Base-by-base conservation (phyloP, 1,140 invertebrate species). In the Tribolium castaneum region DNA sequence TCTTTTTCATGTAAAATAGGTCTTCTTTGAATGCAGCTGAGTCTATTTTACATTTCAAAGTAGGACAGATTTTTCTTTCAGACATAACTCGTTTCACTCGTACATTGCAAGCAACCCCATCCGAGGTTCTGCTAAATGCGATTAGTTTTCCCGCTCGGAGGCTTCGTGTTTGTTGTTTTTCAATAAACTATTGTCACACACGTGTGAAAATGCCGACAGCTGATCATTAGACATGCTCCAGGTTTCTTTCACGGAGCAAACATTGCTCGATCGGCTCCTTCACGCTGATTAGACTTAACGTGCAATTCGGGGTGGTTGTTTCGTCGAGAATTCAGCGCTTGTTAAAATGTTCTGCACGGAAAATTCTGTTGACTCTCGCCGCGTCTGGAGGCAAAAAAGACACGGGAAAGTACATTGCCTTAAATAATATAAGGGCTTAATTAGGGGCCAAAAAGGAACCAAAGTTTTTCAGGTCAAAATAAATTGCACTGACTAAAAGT, bases 271-370 rank as follows among this genome's bases (percentile, higher is more conserved):
- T 78, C 54, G 51, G 70, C 30, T 16, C 54, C 59, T 81, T 79
- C 78, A 81, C 80, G 80, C 78, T 81, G 80, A 81, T 81, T 81
- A 77, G 78, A 39, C 50, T 79, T 66, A 79, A 81, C 80, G 71
- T 70, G 78, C 59, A 66, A 66, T 66, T 66, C 59, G 12, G 34
- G 59, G 59, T 66, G 59, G 59, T 39, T 35, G 59, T 66, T 30
- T 66, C 30, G 25, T 30, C 12, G 59, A 66, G 13, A 12, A 12
- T 34, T 14, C 59, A 66, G 59, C 34, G 59, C 59, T 66, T 66
- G 59, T 66, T 66, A 66, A 66, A 66, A 66, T 66, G 59, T 66
- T 66, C 59, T 66, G 59, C 35, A 35, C 3, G 39, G 9, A 30
- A 45, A n/a, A 9, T 45, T 45, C 39, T 10, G 39, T 35, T 66